A percentile compares a stretch with the other conserved stretches of the same genome.
Evolutionary conservation across 2,888 invertebrate genomes (phyloP).

Genomic region (Leptothorax acervorum): DNA sequence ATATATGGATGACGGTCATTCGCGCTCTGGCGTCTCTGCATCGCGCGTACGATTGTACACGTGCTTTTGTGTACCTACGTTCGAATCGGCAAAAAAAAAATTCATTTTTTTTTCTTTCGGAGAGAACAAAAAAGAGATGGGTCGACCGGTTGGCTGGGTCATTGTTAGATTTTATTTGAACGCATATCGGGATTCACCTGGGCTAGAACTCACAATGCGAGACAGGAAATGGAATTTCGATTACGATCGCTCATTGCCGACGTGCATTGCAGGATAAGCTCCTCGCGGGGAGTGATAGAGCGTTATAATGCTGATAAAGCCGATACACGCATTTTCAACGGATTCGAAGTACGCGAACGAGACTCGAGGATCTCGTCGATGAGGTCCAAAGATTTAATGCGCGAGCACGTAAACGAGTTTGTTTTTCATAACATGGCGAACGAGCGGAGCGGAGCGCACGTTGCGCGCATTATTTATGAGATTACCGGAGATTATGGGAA

Average conservation of each 20-base stretch:
- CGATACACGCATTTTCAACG: slow-evolving; percentile 4
- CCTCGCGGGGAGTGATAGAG: not conserved
- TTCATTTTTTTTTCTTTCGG: slow-evolving; percentile 48
- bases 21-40: slow-evolving; percentile 58
- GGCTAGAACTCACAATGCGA: slow-evolving; percentile 40
- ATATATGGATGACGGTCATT: slow-evolving; percentile 68
- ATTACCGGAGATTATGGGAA: slow-evolving; percentile 81
- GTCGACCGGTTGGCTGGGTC: slow-evolving; percentile 16
- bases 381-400: slow-evolving; percentile 35
- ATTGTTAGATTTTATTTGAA: slow-evolving; percentile 67
- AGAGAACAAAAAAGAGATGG: slow-evolving; percentile 43
- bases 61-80: slow-evolving; percentile 68
- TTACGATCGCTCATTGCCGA: slow-evolving; percentile 37
- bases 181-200: slow-evolving; percentile 55
- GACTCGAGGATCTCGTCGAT: not conserved
- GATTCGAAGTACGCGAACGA: slow-evolving; percentile 33
- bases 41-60: slow-evolving; percentile 61
- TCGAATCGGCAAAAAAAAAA: slow-evolving; percentile 53
- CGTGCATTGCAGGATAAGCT: not conserved
- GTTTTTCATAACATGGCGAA: slow-evolving; percentile 68
- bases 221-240: slow-evolving; percentile 51
- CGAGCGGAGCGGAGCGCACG: slow-evolving; percentile 68
- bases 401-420: slow-evolving; percentile 65
- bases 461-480: slow-evolving; percentile 80
- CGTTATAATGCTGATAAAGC: slow-evolving; percentile 21